These are phyloP conservation scores for Hippolais icterina DNA, from an alignment of 2,113 vertebrate genomes.

Conservation along the genomic window DNA sequence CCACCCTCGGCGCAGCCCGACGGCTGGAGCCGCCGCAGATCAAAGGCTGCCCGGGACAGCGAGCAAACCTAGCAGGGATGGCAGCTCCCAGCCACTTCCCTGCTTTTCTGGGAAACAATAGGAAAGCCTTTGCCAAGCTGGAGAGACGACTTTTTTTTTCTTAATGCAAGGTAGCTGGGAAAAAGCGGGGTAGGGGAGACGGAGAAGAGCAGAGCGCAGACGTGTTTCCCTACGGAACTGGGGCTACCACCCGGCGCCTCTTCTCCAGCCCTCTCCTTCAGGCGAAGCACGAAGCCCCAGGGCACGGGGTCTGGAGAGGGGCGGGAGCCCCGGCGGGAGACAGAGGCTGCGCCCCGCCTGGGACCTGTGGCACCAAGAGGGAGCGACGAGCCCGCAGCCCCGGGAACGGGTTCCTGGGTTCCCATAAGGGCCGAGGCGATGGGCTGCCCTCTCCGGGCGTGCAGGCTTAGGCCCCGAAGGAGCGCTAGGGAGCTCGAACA, in stretches of 20 bases:
- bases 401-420: too few species aligned
- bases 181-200: background rate
- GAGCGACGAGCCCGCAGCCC: background rate
- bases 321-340: background rate
- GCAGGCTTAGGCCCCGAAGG: background rate
- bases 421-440: background rate
- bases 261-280: background rate
- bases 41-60: background rate
- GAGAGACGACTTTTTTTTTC: background rate
- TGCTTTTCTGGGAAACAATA: constrained; percentile 43
- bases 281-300: background rate
- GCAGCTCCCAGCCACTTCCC: background rate
- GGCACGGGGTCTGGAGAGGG: background rate
- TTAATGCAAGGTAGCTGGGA: background rate
- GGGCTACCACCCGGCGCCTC: background rate
- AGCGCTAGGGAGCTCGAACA: background rate
- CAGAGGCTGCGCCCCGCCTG: background rate
- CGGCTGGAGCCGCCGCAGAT: background rate
- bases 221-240: background rate
- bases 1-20: background rate
- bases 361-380: background rate
- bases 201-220: background rate
- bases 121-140: constrained; percentile 24
- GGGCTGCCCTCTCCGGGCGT: background rate
- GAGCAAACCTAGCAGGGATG: background rate